A percentile compares a stretch with the other conserved stretches of the same genome.
These are phyloP conservation scores for Lanius collurio DNA, from an alignment of 2,113 vertebrate species.

Conservation along the genomic window DNA sequence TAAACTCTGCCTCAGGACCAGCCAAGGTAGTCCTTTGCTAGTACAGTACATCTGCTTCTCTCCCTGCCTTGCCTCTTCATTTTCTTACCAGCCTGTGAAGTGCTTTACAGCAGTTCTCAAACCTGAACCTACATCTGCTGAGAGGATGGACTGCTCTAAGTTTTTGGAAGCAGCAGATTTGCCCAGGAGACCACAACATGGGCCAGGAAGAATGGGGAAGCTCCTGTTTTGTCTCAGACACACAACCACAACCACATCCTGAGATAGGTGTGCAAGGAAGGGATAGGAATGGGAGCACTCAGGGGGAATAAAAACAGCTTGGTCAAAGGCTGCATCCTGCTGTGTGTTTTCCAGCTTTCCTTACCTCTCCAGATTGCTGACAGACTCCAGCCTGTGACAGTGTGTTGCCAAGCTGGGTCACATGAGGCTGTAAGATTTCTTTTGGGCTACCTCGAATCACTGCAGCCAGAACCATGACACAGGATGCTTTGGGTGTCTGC, in stretches of 20 bases:
- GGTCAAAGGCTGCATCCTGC: background rate
- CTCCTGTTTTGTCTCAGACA: background rate
- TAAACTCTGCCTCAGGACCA: background rate
- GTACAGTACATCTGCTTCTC: background rate
- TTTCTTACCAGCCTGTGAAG: background rate
- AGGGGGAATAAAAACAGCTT: background rate
- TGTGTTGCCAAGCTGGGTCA: constrained; percentile 67
- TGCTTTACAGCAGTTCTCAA: background rate
- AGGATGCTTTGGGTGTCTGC: constrained; percentile 73
- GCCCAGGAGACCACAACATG: background rate
- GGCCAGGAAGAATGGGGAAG: background rate
- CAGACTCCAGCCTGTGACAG: constrained; percentile 78
- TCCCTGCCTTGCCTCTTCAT: background rate
- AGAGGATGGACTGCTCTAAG: background rate
- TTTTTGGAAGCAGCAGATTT: background rate
- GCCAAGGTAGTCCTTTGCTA: background rate
- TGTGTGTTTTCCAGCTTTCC: background rate
- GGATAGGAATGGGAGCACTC: background rate
- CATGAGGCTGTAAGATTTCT: constrained; percentile 77
- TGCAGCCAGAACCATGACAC: constrained; percentile 83
- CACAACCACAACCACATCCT: rapidly evolving
- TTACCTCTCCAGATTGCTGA: constrained; percentile 86
- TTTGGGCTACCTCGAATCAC: constrained; percentile 80
- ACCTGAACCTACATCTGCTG: background rate
- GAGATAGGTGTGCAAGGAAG: background rate